Evolutionary conservation across 2,797 vertebrate species (phyloP).

Genomic region (Petrocephalus schoutedeni): DNA sequence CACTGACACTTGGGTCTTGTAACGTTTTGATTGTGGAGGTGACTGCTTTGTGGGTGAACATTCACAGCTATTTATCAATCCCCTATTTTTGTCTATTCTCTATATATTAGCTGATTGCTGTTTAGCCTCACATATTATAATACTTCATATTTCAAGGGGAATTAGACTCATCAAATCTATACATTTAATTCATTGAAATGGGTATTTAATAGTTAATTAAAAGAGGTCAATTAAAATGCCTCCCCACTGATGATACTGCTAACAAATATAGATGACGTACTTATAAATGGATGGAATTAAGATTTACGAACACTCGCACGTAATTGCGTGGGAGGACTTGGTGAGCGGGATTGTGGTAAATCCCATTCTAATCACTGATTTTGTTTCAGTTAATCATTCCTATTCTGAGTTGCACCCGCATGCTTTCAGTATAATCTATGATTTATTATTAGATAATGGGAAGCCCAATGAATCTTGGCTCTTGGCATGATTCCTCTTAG

Average conservation of each 20-base stretch:
- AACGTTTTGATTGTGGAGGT: not conserved
- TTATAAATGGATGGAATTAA: not conserved
- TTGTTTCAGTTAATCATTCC: not conserved
- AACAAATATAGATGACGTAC: not conserved
- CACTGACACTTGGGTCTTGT: not conserved
- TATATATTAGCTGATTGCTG: not conserved
- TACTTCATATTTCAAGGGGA: not conserved
- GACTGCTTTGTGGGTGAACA: not conserved
- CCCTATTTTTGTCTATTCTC: not conserved
- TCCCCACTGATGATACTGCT: not conserved
- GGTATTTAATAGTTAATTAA: slow-evolving; percentile 14
- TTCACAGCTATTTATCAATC: not conserved
- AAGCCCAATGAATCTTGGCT: not conserved
- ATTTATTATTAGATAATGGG: not conserved
- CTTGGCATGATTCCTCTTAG: not conserved
- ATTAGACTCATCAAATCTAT: slow-evolving; percentile 2
- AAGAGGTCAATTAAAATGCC: slow-evolving; percentile 6
- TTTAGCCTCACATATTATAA: not conserved
- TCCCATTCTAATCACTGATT: not conserved
- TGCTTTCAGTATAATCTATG: not conserved
- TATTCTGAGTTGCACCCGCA: not conserved
- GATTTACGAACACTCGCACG: not conserved
- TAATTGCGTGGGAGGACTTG: slow-evolving; percentile 2
- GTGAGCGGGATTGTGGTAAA: not conserved
- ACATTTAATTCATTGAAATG: not conserved